Evolutionary conservation across 2,797 vertebrate species (phyloP).

Genomic region (Agapornis canus): DNA sequence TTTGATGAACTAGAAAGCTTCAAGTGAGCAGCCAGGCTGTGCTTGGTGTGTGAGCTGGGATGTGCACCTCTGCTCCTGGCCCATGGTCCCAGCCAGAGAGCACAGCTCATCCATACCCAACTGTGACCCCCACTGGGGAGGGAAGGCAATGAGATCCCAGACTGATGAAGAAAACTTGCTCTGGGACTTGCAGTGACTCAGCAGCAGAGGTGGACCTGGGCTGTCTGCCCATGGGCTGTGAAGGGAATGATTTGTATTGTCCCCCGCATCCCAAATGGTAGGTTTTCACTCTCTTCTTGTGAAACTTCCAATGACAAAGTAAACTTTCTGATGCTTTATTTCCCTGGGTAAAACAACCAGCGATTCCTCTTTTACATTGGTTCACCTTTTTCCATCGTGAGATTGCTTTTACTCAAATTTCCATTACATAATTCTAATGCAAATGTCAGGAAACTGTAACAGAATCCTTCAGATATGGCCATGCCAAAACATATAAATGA

Average conservation of each 20-base stretch:
- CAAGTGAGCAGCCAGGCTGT: background rate
- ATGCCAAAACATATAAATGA: background rate
- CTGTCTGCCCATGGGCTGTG: accelerated
- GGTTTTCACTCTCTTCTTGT: background rate
- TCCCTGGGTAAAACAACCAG: background rate
- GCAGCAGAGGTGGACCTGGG: background rate
- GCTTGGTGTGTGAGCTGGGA: background rate
- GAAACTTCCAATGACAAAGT: background rate
- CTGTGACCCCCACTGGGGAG: background rate
- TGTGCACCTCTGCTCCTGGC: background rate
- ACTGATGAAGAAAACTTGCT: background rate
- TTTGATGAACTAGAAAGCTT: background rate
- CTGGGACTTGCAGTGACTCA: conserved; percentile 1
- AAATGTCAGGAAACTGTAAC: background rate
- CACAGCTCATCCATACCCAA: background rate
- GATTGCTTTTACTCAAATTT: background rate
- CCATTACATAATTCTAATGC: background rate
- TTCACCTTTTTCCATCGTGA: background rate
- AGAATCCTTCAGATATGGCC: background rate
- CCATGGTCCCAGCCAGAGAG: background rate
- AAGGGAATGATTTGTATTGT: background rate
- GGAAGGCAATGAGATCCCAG: background rate
- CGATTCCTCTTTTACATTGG: background rate
- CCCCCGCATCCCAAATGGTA: background rate
- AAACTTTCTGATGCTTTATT: background rate